Evolutionary conservation across 1,140 invertebrate species (phyloP), one percentile per base, ranked within the genome.

Genomic region (Gerris buenoi): DNA sequence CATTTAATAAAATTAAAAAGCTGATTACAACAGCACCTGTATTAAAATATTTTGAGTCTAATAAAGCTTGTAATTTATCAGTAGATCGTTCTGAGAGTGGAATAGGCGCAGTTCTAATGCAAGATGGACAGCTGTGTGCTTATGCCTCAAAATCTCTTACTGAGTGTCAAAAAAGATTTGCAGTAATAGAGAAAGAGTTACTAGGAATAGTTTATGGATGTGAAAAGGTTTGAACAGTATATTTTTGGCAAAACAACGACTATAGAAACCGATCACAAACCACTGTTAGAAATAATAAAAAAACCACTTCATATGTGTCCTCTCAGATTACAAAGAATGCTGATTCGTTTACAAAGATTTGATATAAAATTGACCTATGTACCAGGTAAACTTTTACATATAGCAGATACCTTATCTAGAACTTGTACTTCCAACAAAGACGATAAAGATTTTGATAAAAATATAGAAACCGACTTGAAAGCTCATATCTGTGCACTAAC

Each of bases 211-310:
- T 56, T 3, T 68, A 56, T 62, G 61, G 2, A 0, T 46, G 62
- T 68, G 61, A 68, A 58, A n/a, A 1, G 63, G n/a, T 63, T 68
- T 25, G n/a, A 63, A 14, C 23, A 63, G 18, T 68, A 64, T 57
- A 57, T 64, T 22, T 23, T 58, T 68, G 63, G 28, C 1, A 64
- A 68, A 64, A 23, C 14, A 18, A 26, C 62, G 1, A 23, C 18
- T 1, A 23, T 68, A 15, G 15, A 56, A 26, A 57, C 25, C 14
- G 67, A 64, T 56, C 67, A 68, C 62, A 65, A 68, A 60, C 56
- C 15, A 14, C 15, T 60, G 3, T 15, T 22, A 60, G 58, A 60
- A 60, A 60, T 60, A 14, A 22, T 60, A 14, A 60, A 60, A 60
- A 60, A 60, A 22, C 58, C 58, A 5, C 58, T 60, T 60, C 58